A percentile compares a stretch with the other conserved stretches of the same genome.
phyloP scores from a whole-genome alignment of 1,140 invertebrate species.

The Cotesia vestalis region DNA sequence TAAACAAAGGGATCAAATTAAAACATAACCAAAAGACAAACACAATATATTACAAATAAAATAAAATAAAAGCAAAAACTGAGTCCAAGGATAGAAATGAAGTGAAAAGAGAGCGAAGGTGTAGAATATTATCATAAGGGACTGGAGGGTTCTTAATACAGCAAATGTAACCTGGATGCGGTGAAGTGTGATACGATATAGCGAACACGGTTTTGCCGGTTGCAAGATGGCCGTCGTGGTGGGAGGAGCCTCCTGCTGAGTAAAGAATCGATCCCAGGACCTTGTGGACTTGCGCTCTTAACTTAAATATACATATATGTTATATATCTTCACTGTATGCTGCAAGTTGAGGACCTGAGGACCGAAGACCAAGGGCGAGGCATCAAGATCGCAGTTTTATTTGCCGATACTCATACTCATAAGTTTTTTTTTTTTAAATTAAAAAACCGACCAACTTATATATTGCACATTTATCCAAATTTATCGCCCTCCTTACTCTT shows the following conservation, averaged over 20 bases:
- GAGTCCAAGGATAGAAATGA: background rate
- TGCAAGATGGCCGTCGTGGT: constrained; percentile 65
- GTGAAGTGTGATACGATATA: constrained; percentile 65
- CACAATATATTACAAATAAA: too few species aligned
- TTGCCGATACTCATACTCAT: too few species aligned
- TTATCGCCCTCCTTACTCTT: too few species aligned
- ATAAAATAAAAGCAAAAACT: too few species aligned
- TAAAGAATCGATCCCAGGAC: constrained; percentile 65
- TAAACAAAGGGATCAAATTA: constrained; percentile 51
- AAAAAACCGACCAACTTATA: too few species aligned
- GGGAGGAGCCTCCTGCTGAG: constrained; percentile 64
- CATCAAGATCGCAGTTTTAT: background rate
- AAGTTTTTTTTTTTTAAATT: too few species aligned
- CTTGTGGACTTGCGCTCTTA: constrained; percentile 59
- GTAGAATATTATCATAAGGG: background rate
- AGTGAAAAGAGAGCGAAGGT: background rate
- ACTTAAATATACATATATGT: constrained; percentile 13
- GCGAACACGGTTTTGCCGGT: constrained; percentile 54
- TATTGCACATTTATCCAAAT: too few species aligned
- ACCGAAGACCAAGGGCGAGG: constrained; percentile 20
- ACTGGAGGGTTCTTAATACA: constrained; percentile 14
- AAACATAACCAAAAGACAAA: too few species aligned
- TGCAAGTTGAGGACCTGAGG: constrained; percentile 23
- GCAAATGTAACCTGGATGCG: constrained; percentile 53
- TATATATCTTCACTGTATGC: too few species aligned